Base-by-base conservation (phyloP, 92 coral and sea anemone genomes). In the Epizoanthus ramosus region DNA sequence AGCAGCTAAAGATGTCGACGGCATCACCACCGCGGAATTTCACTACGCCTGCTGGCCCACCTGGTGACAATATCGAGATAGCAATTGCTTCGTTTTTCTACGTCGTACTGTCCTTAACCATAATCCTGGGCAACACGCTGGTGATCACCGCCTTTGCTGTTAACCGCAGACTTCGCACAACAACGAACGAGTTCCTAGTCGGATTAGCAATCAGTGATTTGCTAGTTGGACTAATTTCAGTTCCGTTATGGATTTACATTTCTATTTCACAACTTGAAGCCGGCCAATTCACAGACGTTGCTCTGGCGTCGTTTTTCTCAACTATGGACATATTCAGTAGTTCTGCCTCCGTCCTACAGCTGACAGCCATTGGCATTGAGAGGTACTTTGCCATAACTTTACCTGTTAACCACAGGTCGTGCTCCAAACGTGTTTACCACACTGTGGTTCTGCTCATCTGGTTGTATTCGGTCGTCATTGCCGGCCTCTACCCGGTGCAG, bases 301-400 rank as follows among this genome's bases (percentile, higher is more conserved):
- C 63, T 23, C 68, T 92, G 24, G 65, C 67, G 47, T 63, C 68
- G 13, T 84, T 92, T 17, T 92, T 91, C 77, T 85, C 89, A 37
- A 89, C 87, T n/a, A 87, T 92, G 64, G 97, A 92, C 43, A 83
- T 90, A 7, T 90, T 92, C 77, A 90, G 97, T 65, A 91, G 94
- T 19, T 66, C 89, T 67, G 90, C 97, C 2, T 90, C 97, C 6
- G 90, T 92, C 1, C 88, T 92, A 3, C 97, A 92, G 57, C 79
- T 92, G 25, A 92, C 94, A 10, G 86, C 86, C 16, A 90, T 92
- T 21, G 89, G 97, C 35, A 74, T 90, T 7, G 97, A 92, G 63
- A 68, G 97, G 1, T 88, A 75, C 50, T 61, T 92, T 24, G 93
- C 97, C 9, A 83, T 92, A 61, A 85, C 94, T 0, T 71, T 87